Evolutionary conservation across 1,140 invertebrate genomes (phyloP).

Genomic region (Grapholita molesta): DNA sequence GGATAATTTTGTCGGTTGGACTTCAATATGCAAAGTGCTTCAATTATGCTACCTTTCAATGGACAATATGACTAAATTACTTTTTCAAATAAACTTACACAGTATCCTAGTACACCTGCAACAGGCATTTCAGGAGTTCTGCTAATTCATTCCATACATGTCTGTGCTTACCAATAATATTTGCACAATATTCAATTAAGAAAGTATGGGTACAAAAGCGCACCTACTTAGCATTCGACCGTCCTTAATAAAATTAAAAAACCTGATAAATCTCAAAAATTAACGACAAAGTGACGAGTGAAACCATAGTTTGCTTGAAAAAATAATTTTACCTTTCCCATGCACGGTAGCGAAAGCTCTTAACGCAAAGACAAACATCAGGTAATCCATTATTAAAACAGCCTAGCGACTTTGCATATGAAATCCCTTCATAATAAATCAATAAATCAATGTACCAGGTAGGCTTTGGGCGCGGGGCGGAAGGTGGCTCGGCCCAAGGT

Average conservation of each 20-base stretch:
- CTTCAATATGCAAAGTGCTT: background rate
- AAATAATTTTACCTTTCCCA: background rate
- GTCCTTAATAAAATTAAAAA: too few relatives aligned
- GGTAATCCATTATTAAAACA: background rate
- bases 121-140: too few relatives aligned
- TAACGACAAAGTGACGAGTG: background rate
- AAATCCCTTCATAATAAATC: slow-evolving; percentile 4
- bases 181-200: too few relatives aligned
- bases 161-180: too few relatives aligned
- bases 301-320: background rate
- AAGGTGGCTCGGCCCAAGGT: slow-evolving; percentile 28
- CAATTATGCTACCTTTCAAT: background rate
- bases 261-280: too few relatives aligned
- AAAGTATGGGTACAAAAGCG: too few relatives aligned
- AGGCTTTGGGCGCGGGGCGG: slow-evolving; percentile 1
- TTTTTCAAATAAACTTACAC: too few relatives aligned
- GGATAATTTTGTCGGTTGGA: slow-evolving; percentile 8
- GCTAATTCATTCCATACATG: too few relatives aligned
- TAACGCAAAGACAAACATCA: background rate
- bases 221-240: too few relatives aligned
- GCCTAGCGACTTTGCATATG: background rate
- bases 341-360: background rate
- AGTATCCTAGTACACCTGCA: too few relatives aligned
- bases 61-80: background rate
- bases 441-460: slow-evolving; percentile 18